A percentile compares a stretch with the other conserved stretches of the same genome.
These are phyloP conservation scores for Aphelenchoides bicaudatus DNA, from an alignment of 2,888 invertebrate species.

Conservation along the genomic window DNA sequence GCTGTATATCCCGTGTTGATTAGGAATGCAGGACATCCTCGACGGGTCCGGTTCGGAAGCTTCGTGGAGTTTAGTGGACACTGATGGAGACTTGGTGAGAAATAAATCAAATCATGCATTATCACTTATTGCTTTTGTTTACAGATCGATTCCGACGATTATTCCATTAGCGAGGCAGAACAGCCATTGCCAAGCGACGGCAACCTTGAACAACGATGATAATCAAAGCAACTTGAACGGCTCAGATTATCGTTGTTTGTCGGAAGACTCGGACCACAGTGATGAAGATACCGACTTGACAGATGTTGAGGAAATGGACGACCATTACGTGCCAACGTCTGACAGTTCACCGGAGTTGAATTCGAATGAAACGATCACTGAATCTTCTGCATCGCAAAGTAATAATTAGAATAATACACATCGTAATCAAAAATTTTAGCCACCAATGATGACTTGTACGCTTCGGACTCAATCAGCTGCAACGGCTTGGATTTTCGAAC, in stretches of 20 bases:
- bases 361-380: neutral
- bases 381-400: neutral
- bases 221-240: slow-evolving; percentile 5
- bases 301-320: slow-evolving; percentile 5
- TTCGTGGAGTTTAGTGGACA: slow-evolving; percentile 31
- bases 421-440: neutral
- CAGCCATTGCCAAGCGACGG: no score
- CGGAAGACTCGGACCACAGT: neutral
- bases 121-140: neutral
- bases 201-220: slow-evolving; percentile 3
- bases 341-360: neutral
- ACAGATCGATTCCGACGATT: slow-evolving; percentile 10
- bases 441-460: neutral
- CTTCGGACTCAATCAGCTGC: no score
- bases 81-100: slow-evolving; percentile 17
- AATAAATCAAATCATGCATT: no score
- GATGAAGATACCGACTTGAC: slow-evolving; percentile 2
- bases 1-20: no score
- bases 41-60: slow-evolving; percentile 24
- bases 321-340: neutral
- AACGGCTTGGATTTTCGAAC: neutral
- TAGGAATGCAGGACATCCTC: slow-evolving; percentile 25
- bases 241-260: neutral
- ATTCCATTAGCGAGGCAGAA: slow-evolving; percentile 12
- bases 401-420: neutral